Conservation (phyloP, 2,888 invertebrate genomes). For the Dioctria rufipes region DNA sequence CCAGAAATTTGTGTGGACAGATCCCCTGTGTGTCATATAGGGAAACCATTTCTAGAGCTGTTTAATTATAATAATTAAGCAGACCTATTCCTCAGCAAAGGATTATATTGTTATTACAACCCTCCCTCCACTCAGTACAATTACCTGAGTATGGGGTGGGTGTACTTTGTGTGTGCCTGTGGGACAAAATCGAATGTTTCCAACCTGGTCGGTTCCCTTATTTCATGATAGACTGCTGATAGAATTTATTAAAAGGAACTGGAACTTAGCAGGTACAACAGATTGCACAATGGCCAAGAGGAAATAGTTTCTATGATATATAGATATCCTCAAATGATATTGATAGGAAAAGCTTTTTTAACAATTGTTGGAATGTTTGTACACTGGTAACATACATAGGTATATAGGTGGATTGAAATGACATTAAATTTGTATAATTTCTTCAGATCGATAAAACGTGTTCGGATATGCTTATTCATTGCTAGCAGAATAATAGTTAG, state of each 20-base stretch:
- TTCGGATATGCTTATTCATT: too few species aligned
- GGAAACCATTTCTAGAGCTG: conserved; percentile 42
- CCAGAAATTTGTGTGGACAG: neutral
- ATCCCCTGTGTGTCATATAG: conserved; percentile 24
- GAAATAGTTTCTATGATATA: too few species aligned
- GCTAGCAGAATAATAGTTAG: too few species aligned
- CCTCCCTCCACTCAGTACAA: conserved; percentile 11
- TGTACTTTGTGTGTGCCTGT: conserved; percentile 14
- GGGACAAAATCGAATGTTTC: conserved; percentile 25
- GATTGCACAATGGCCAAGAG: neutral
- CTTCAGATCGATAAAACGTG: too few species aligned
- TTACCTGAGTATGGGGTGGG: neutral
- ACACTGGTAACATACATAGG: too few species aligned
- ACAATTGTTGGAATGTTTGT: too few species aligned
- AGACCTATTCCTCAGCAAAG: conserved; percentile 33
- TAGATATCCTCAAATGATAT: too few species aligned
- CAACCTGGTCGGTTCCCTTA: neutral
- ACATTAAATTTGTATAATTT: too few species aligned
- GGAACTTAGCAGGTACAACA: neutral
- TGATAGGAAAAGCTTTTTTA: too few species aligned
- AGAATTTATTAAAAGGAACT: neutral
- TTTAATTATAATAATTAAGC: conserved; percentile 51
- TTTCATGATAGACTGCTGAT: too few species aligned
- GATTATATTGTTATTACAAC: conserved; percentile 18
- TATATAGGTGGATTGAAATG: too few species aligned